Base-by-base conservation (phyloP, 2,113 vertebrate species). In the Heterochromis multidens region DNA sequence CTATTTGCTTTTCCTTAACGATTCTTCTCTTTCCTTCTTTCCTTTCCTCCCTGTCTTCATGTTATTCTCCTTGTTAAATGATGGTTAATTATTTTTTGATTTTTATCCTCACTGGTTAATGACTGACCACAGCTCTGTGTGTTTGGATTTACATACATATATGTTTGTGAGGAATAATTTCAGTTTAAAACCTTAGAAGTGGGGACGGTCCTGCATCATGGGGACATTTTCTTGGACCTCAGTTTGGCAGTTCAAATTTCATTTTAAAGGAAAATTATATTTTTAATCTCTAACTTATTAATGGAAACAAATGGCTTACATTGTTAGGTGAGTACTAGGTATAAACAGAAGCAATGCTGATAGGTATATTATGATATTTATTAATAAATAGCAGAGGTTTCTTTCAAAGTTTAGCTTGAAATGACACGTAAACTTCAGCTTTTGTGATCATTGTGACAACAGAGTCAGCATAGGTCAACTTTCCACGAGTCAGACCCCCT, bases 1-100 rank as follows among this genome's bases (percentile, higher is more conserved):
- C 52, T 46, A 19, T n/a, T 65, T 54, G 25, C 21, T 12, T 49
- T 19, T 49, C 33, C 31, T 56, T 65, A 16, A 60, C 33, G 19
- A 49, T 40, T 31, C 61, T 52, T 61, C 19, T 61, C 62, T 46
- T 52, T 80, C 31, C 78, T 40, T 19, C 49, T 79, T 56, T 77
- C 29, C 35, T 83, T 80, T n/a, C 67, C 76, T 76, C 72, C 84
- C 80, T 60, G 10, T 54, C 59, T 57, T 46, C 11, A 63, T 46
- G 67, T 81, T 37, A 13, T 21, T 58, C 58, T 57, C 70, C 25
- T 77, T 2, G 5, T 74, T 81, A 76, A 84, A 59, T 79, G 62
- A 77, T 59, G 70, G 89, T 90, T 90, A 86, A 88, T 84, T 60
- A 90, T 90, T 88, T 27, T 70, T 63, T 35, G 43, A 80, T 82